Percentiles rank a stretch among this genome's conserved stretches.
phyloP scores from a whole-genome alignment of 2,888 invertebrate species.

The Tachina fera region DNA sequence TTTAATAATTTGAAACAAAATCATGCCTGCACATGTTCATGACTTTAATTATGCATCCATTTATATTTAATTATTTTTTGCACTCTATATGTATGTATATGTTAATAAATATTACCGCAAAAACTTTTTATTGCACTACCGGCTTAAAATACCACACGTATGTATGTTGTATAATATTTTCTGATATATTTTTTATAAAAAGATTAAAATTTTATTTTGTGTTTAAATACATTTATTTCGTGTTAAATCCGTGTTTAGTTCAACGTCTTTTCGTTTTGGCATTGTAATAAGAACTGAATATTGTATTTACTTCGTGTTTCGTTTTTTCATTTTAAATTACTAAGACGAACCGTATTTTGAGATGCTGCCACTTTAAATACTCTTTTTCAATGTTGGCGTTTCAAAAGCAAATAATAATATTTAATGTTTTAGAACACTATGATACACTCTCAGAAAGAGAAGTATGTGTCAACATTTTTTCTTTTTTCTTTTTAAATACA shows the following conservation, averaged over 20 bases:
- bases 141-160: too few species aligned
- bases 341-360: slow-evolving; percentile 33
- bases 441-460: background rate
- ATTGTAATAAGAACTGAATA: slow-evolving; percentile 81
- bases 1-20: background rate
- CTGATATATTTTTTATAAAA: background rate
- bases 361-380: slow-evolving; percentile 26
- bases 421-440: slow-evolving; percentile 33
- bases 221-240: slow-evolving; percentile 10
- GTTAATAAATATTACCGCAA: too few species aligned
- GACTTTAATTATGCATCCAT: too few species aligned
- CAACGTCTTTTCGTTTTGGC: slow-evolving; percentile 77
- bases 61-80: too few species aligned
- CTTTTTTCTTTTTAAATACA: too few species aligned
- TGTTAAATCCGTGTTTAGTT: slow-evolving; percentile 45
- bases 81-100: too few species aligned
- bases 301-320: slow-evolving; percentile 65
- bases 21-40: too few species aligned
- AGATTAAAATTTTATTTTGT: slow-evolving; percentile 30
- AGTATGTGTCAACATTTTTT: too few species aligned
- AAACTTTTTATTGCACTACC: too few species aligned
- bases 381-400: slow-evolving; percentile 11
- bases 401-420: slow-evolving; percentile 4
- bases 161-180: background rate
- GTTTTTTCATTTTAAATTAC: slow-evolving; percentile 50